Base-by-base conservation (phyloP, 2,797 vertebrate species). In the Gadopsis bispinosus region DNA sequence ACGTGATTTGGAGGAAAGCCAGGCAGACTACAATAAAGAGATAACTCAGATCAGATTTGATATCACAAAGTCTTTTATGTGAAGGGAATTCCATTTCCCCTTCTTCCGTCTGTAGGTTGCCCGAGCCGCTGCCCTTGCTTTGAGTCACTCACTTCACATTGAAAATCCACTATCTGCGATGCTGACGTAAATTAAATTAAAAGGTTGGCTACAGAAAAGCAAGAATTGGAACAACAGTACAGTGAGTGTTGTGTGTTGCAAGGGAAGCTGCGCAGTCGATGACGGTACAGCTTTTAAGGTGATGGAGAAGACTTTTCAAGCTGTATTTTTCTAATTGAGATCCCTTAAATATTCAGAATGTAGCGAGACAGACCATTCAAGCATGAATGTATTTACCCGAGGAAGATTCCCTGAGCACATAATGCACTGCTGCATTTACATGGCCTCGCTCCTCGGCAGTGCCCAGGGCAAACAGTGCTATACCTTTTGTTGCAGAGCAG, bases 91-190 rank as follows among this genome's bases (percentile, higher is more conserved):
- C 80, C 72, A 88, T 86, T 90, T 87, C 77, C 83, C 48, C 67
- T 80, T 80, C 62, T 68, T 77, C 69, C 83, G 66, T 84, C 69
- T 83, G 48, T 48, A 77, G 77, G 87, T 87, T 81, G 59, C 77
- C 74, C 26, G 4, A 60, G 53, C 60, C 61, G 80, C 54, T 83
- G 87, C 83, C 87, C 83, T 91, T 91, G 84, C 80, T 82, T 87
- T 81, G 72, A 89, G 79, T 54, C 75, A 59, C 75, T 83, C 61
- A 9, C 81, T 80, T 92, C 91, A 90, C 93, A 94, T 90, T 89
- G 91, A 92, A 87, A 91, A 87, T 31, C 61, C 48, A 39, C 83
- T 60, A 84, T 83, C 90, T 74, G 70, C 75, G 66, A 37, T 75
- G 81, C 77, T n/a, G 56, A 74, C 73, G 68, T 64, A 75, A 70